phyloP scores from a whole-genome alignment of 2,113 vertebrate species.

The Rhodinocichla rosea region DNA sequence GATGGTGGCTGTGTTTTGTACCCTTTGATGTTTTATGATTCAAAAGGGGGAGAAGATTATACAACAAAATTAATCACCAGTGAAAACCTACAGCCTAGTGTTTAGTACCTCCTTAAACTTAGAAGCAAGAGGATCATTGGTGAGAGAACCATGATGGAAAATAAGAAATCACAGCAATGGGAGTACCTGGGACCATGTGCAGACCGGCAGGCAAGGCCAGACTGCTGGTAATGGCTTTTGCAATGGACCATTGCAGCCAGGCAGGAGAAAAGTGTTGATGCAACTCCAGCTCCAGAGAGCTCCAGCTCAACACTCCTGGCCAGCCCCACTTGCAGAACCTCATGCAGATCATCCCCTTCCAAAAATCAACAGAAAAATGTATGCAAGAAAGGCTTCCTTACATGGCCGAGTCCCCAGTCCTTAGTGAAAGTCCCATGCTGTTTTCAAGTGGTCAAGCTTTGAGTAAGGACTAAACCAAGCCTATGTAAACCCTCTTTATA shows the following conservation, averaged over 20 bases:
- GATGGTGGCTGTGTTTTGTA: background rate
- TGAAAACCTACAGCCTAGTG: background rate
- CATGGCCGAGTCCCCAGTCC: background rate
- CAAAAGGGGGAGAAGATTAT: background rate
- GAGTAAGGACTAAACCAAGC: background rate
- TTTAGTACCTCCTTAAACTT: background rate
- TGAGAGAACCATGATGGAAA: background rate
- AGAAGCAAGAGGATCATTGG: background rate
- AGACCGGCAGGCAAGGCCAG: background rate
- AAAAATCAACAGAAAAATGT: background rate
- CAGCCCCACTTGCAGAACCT: background rate
- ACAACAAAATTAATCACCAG: background rate
- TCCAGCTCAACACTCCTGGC: background rate
- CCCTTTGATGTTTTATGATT: background rate
- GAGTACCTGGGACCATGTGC: background rate
- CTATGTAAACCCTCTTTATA: background rate
- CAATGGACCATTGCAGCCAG: background rate
- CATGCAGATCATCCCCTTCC: rapidly evolving
- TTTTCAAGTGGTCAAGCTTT: background rate
- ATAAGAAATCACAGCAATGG: background rate
- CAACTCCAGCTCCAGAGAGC: background rate
- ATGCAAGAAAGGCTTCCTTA: background rate
- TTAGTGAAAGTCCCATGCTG: background rate
- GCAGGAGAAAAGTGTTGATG: background rate
- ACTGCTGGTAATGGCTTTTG: background rate